phyloP scores from a whole-genome alignment of 2,113 vertebrate species.

The Cheirogaleus medius region DNA sequence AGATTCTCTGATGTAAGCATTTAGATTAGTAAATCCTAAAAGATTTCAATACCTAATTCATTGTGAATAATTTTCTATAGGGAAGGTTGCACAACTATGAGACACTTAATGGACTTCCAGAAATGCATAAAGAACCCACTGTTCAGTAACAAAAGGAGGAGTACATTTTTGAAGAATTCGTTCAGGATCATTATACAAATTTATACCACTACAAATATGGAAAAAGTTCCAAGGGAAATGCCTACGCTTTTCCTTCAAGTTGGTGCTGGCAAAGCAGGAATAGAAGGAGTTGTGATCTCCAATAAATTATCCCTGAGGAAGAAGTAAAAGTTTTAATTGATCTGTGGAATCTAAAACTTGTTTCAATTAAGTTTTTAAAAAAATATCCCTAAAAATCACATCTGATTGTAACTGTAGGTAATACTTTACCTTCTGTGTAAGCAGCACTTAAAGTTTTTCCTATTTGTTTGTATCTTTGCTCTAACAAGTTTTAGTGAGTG shows the following conservation, averaged over 20 bases:
- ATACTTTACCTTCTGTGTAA: background rate
- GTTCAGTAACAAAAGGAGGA: background rate
- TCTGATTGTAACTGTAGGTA: background rate
- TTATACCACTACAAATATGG: background rate
- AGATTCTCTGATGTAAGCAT: background rate
- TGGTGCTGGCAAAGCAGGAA: background rate
- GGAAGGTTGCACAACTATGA: background rate
- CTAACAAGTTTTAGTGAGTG: slow-evolving; percentile 16
- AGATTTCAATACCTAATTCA: slow-evolving; percentile 13
- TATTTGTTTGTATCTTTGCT: background rate
- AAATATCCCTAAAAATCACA: background rate
- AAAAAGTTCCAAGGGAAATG: slow-evolving; percentile 16
- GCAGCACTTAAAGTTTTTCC: background rate
- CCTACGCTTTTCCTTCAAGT: background rate
- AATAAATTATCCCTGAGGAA: background rate
- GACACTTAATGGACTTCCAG: background rate
- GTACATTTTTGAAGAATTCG: slow-evolving; percentile 29
- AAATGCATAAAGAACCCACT: background rate
- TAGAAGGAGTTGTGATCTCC: background rate
- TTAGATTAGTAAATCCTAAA: background rate
- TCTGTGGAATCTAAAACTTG: slow-evolving; percentile 1
- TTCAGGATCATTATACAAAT: background rate
- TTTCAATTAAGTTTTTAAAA: background rate
- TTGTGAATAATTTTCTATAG: background rate
- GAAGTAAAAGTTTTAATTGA: background rate